A percentile compares a stretch with the other conserved stretches of the same genome.
phyloP scores from a whole-genome alignment of 2,113 vertebrate genomes.

The Pomatostomus ruficeps region DNA sequence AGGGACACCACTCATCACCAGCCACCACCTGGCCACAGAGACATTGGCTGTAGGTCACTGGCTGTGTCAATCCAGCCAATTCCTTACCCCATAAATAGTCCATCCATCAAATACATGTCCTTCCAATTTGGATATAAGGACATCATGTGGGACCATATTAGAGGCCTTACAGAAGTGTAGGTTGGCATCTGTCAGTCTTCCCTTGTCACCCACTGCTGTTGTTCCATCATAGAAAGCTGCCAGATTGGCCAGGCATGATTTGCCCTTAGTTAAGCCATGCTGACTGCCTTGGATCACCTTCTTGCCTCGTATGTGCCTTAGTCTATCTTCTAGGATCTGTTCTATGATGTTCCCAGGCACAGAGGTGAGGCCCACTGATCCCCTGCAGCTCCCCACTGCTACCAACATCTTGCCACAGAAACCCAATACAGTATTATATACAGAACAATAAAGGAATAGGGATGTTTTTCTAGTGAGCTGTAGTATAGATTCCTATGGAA shows the following conservation, averaged over 20 bases:
- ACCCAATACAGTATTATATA: background rate
- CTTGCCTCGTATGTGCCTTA: background rate
- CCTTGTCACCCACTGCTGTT: fast-evolving
- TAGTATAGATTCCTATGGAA: background rate
- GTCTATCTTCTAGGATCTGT: background rate
- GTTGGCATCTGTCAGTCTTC: background rate
- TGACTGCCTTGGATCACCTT: background rate
- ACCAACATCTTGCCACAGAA: background rate
- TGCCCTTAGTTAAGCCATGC: background rate
- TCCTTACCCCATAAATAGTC: background rate
- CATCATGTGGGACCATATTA: background rate
- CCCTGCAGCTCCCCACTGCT: background rate
- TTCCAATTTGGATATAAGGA: background rate
- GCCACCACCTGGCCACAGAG: background rate
- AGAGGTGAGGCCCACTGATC: background rate
- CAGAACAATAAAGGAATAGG: background rate
- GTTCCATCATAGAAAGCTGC: background rate
- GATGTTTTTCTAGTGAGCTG: background rate
- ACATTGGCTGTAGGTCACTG: background rate
- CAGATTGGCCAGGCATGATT: background rate
- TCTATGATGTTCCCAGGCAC: background rate
- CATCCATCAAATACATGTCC: background rate
- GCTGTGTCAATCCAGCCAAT: background rate
- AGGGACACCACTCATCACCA: background rate
- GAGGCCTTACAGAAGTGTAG: background rate